Evolutionary conservation across 2,888 invertebrate genomes (phyloP).

Genomic region (Drosophila flavopinicola): DNA sequence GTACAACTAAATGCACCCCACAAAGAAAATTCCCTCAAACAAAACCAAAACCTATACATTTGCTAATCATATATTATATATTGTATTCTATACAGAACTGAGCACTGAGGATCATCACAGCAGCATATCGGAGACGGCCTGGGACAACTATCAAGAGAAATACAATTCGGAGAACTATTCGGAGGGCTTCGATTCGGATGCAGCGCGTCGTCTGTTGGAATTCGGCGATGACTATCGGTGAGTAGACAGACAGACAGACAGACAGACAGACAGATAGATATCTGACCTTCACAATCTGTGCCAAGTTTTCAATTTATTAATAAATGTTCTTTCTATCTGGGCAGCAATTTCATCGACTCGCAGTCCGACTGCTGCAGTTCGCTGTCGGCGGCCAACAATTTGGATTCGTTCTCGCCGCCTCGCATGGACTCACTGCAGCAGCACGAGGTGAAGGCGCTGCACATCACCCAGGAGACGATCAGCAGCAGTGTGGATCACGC

Average conservation of each 20-base stretch:
- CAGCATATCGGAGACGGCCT: constrained; percentile 95
- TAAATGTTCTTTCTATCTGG: not conserved
- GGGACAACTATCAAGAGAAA: constrained; percentile 98
- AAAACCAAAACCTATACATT: not conserved
- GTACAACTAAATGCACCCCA: constrained; percentile 67
- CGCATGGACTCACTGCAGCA: constrained; percentile 84
- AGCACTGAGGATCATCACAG: constrained; percentile 89
- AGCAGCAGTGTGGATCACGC: constrained; percentile 83
- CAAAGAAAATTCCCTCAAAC: not conserved
- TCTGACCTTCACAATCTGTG: constrained; percentile 18
- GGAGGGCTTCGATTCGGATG: constrained; percentile 93
- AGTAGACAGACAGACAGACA: constrained; percentile 48
- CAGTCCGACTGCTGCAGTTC: constrained; percentile 95
- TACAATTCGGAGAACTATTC: constrained; percentile 96
- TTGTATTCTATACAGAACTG: constrained; percentile 83
- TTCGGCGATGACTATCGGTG: constrained; percentile 95
- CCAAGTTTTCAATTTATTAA: constrained; percentile 2
- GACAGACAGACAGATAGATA: too few species aligned
- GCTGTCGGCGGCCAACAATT: constrained; percentile 88
- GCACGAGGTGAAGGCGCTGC: constrained; percentile 79
- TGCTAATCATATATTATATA: too few species aligned
- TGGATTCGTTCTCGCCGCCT: constrained; percentile 85
- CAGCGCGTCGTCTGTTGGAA: constrained; percentile 91
- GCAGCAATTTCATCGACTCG: constrained; percentile 91
- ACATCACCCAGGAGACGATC: constrained; percentile 82